phyloP scores from a whole-genome alignment of 1,140 invertebrate species.

The Thereuonema tuberculata region DNA sequence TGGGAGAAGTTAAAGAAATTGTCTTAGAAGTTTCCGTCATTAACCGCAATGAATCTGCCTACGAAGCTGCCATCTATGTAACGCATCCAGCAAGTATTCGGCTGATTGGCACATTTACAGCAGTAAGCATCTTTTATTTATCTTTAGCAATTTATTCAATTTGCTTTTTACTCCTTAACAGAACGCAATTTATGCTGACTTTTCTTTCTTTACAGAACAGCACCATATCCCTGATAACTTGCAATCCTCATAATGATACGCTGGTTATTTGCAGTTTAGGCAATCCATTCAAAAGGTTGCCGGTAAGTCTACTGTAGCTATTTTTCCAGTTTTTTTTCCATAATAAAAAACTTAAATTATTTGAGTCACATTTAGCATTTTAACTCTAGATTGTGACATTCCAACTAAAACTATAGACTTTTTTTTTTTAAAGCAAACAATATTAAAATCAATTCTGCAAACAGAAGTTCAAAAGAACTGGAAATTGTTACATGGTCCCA shows the following conservation, averaged over 20 bases:
- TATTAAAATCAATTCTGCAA: no score
- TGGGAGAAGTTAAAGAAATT: constrained; percentile 62
- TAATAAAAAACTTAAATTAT: no score
- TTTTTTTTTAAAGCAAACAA: no score
- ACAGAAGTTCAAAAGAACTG: no score
- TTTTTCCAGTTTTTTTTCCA: no score
- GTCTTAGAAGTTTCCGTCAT: constrained; percentile 54
- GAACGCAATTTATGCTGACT: no score
- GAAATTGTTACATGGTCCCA: no score
- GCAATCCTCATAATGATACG: constrained; percentile 51
- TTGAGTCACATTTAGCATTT: no score
- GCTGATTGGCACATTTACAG: no score
- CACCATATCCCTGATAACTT: neutral
- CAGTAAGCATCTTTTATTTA: neutral
- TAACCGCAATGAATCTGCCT: constrained; percentile 77
- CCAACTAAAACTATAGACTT: no score
- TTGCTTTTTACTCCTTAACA: no score
- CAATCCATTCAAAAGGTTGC: constrained; percentile 60
- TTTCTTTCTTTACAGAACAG: neutral
- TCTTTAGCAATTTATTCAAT: neutral
- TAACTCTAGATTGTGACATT: no score
- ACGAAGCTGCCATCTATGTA: constrained; percentile 72
- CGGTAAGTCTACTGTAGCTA: constrained; percentile 35
- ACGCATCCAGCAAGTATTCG: constrained; percentile 58
- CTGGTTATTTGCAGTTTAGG: constrained; percentile 65